Conservation (phyloP, 2,113 vertebrate genomes). For the Melanotaenia duboulayi region DNA sequence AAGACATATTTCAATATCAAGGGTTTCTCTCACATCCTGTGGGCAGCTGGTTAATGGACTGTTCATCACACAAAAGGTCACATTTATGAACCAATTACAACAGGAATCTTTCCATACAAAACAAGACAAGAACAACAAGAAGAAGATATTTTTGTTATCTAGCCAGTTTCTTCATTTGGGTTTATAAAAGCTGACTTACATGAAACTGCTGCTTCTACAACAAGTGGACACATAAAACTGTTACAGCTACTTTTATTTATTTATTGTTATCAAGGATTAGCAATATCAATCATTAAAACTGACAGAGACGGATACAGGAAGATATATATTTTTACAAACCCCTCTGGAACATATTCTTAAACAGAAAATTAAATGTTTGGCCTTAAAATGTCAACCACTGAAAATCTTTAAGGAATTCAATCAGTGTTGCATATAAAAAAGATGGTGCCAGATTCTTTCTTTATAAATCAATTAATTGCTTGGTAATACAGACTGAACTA, state of each 20-base stretch:
- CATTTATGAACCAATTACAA: conserved; percentile 70
- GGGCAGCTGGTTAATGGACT: conserved; percentile 64
- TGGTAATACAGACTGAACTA: background rate
- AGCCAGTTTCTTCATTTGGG: conserved; percentile 11
- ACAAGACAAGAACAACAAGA: conserved; percentile 31
- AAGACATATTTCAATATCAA: conserved; percentile 66
- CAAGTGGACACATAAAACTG: background rate
- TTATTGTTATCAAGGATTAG: background rate
- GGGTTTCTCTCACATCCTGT: conserved; percentile 61
- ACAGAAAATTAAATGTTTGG: background rate
- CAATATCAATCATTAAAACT: background rate
- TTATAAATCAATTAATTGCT: too few species aligned
- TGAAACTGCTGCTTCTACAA: conserved; percentile 11
- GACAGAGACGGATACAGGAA: background rate
- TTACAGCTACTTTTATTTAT: background rate
- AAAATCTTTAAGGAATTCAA: background rate
- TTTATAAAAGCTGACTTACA: conserved; percentile 26
- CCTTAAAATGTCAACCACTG: background rate
- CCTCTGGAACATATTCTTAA: background rate
- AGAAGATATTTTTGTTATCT: conserved; percentile 47
- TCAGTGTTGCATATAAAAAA: background rate
- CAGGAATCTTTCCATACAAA: conserved; percentile 55
- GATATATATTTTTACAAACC: background rate
- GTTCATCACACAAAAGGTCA: conserved; percentile 77
- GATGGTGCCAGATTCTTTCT: too few species aligned